Percentiles rank a stretch among this genome's conserved stretches.
Evolutionary conservation across 2,113 vertebrate genomes (phyloP).

Genomic region (Athene cunicularia): DNA sequence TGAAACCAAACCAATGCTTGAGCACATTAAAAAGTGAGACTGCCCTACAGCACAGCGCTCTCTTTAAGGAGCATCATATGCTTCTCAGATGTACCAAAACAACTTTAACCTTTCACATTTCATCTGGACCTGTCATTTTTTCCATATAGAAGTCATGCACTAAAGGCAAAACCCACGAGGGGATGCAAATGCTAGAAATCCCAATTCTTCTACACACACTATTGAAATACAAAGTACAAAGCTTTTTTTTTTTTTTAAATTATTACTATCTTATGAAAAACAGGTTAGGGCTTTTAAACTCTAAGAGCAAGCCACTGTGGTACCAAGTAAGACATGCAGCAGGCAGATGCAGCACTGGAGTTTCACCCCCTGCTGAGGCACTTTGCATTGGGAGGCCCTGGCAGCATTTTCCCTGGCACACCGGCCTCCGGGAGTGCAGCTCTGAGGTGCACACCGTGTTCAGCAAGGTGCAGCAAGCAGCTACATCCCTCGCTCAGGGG

Average conservation of each 20-base stretch:
- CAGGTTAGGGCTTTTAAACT: neutral
- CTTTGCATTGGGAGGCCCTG: neutral
- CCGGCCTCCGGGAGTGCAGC: accelerated
- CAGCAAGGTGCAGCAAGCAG: neutral
- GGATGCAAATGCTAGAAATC: neutral
- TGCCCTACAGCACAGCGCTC: accelerated
- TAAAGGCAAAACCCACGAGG: neutral
- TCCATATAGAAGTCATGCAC: neutral
- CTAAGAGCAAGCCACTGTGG: neutral
- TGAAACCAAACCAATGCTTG: neutral
- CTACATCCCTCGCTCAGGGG: neutral
- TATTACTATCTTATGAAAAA: neutral
- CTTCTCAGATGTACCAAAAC: accelerated
- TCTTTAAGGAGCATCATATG: accelerated
- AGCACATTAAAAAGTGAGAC: neutral
- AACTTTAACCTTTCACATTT: neutral
- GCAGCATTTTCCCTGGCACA: neutral
- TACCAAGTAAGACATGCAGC: neutral
- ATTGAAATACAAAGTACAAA: neutral
- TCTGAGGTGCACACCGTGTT: accelerated
- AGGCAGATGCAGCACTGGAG: neutral
- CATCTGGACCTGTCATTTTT: neutral
- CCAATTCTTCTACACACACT: neutral
- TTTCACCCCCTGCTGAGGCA: neutral
- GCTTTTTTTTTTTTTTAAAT: neutral